Evolutionary conservation across 2,797 vertebrate species (phyloP).

Genomic region (Calcarius lapponicus): DNA sequence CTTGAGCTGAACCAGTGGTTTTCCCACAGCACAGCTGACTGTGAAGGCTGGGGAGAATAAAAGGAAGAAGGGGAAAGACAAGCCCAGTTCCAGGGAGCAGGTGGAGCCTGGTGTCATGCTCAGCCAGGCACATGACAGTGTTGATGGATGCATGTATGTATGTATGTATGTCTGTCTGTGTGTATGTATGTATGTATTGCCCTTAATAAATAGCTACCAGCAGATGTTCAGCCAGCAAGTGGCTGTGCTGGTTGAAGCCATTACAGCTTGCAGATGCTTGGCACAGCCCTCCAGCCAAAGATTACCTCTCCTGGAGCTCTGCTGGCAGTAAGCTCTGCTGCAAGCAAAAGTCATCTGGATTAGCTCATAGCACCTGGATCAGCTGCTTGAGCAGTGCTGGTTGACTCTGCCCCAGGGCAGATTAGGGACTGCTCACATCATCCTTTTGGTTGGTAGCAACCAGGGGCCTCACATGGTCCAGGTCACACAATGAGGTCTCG

Average conservation of each 20-base stretch:
- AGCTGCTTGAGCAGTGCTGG: neutral
- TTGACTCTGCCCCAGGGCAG: neutral
- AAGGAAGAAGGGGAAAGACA: neutral
- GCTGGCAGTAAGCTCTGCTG: slow-evolving; percentile 34
- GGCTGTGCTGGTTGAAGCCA: slow-evolving; percentile 14
- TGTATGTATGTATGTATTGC: neutral
- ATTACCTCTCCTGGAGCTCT: slow-evolving; percentile 44
- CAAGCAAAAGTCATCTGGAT: slow-evolving; percentile 17
- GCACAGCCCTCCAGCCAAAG: neutral
- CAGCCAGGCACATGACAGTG: neutral
- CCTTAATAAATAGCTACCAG: slow-evolving; percentile 22
- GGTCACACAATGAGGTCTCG: neutral
- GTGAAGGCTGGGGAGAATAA: neutral
- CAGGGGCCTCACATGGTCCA: neutral
- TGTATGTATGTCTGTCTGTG: neutral
- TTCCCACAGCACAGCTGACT: neutral
- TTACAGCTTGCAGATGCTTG: slow-evolving; percentile 49
- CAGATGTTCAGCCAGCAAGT: slow-evolving; percentile 54
- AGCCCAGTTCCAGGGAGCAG: neutral
- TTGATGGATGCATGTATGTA: fast-evolving
- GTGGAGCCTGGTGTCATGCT: neutral
- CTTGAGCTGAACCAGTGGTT: neutral
- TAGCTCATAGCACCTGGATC: slow-evolving; percentile 54
- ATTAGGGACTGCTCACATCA: neutral
- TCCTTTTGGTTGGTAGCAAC: neutral